Base-by-base conservation (phyloP, 2,113 vertebrate genomes). In the Phalacrocorax carbo region DNA sequence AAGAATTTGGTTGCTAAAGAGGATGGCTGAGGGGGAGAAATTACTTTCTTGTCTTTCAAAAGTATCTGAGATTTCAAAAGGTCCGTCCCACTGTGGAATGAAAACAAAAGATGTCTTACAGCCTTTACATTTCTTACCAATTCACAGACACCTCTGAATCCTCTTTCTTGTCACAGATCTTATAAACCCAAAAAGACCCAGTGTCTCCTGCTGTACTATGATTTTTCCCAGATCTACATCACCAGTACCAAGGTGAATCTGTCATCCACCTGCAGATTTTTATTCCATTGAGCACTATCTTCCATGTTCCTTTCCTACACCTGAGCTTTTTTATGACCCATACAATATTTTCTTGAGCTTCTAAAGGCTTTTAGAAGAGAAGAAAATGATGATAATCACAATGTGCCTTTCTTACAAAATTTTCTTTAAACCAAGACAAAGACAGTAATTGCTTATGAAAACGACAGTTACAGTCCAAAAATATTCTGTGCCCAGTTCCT, bases 11-110 rank as follows among this genome's bases (percentile, higher is more conserved):
- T 95, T 89, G 58, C 87, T 72, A 91, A 91, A 94, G 17, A 82
- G 76, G 57, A 79, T 75, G 48, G 81, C 77, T 91, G 73, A 96
- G 87, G 85, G 70, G 71, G 23, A 96, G 60, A 76, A 94, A 73
- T 70, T 13, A 44, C 71, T 90, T 80, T 42, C 58, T 73, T 54
- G 70, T 15, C 87, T 91, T 60, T 54, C 66, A 82, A 15, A 94
- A 86, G 40, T 25, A 60, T 68, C 58, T 82, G 58, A 38, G 78
- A 51, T 95, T 90, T 82, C 87, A 60, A 62, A 80, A 62, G 26
- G 42, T 55, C 60, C 68, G 55, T 58, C 51, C 49, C 29, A 46
- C 26, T 38, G 60, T 4, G 44, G 66, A 79, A 77, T 62, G 86
- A 75, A 88, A 73, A 88, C 23, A 71, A 60, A 60, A 79, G 26